Evolutionary conservation across 2,888 invertebrate genomes (phyloP).

Genomic region (Mythimna impura): DNA sequence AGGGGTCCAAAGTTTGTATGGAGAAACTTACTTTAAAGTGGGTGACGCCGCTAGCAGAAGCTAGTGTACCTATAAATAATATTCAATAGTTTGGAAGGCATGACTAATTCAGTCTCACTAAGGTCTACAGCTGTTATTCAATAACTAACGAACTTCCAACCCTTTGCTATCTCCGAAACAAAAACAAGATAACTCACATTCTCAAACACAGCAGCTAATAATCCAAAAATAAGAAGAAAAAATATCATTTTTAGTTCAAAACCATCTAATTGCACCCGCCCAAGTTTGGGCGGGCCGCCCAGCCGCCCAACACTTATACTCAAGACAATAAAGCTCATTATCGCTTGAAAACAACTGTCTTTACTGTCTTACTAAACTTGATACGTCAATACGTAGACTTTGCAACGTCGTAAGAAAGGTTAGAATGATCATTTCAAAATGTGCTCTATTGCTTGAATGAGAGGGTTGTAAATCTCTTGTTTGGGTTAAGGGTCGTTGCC

Average conservation of each 20-base stretch:
- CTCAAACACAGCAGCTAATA: slow-evolving; percentile 67
- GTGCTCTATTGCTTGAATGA: slow-evolving; percentile 73
- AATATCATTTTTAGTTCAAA: slow-evolving; percentile 81
- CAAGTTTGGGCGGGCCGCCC: slow-evolving; percentile 83
- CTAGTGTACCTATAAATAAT: background rate
- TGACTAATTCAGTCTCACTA: background rate
- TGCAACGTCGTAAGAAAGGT: slow-evolving; percentile 84
- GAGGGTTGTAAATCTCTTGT: slow-evolving; percentile 63
- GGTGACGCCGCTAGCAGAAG: too few relatives aligned
- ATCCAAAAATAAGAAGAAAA: slow-evolving; percentile 72
- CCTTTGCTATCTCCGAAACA: slow-evolving; percentile 10
- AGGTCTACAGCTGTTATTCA: background rate
- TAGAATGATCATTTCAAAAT: slow-evolving; percentile 77
- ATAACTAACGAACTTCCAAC: slow-evolving; percentile 2
- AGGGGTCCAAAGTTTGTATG: too few relatives aligned
- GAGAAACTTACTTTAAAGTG: too few relatives aligned
- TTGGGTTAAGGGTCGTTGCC: slow-evolving; percentile 77
- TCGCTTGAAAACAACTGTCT: slow-evolving; percentile 76
- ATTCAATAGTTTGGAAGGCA: background rate
- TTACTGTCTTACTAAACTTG: slow-evolving; percentile 86
- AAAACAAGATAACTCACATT: slow-evolving; percentile 41
- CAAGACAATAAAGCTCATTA: slow-evolving; percentile 79
- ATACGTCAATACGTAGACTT: slow-evolving; percentile 81
- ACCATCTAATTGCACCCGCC: slow-evolving; percentile 87
- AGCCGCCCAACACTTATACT: slow-evolving; percentile 74